Base-by-base conservation (phyloP, 2,797 vertebrate species). In the Chanos chanos region DNA sequence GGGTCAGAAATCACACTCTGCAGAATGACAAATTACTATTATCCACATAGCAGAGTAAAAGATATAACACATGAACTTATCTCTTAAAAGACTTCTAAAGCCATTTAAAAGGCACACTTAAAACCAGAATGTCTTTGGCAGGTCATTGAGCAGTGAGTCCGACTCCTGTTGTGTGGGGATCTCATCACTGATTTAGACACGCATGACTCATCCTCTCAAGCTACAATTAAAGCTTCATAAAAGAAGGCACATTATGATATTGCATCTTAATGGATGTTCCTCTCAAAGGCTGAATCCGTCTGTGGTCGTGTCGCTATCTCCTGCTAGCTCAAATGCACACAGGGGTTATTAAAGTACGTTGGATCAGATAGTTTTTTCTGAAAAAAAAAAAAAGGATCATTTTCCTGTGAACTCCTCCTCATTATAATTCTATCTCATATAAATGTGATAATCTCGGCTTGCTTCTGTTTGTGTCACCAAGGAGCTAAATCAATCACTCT, bases 201-300 rank as follows among this genome's bases (percentile, higher is more conserved):
- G 60, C 64, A 70, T 70, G 64, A 74, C 48, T 70, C 67, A 73
- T 73, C 63, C 40, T 55, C 40, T 55, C 40, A 59, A 60, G 63
- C 63, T 45, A 59, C 69, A 74, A 74, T 74, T 69, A 74, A 67
- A 28, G 56, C 72, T 61, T 64, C 63, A 70, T 70, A 70, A 64
- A 67, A 60, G 64, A 70, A 66, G 66, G 39, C 63, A 66, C 55
- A 66, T 66, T 66, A 66, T 63, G 47, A 44, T 37, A 68, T 50
- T 51, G 52, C 36, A 54, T 45, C 70, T 56, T 72, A 76, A 76
- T 70, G 64, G 73, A 68, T 64, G 72, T 53, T 37, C 24, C 15
- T 36, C 63, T 67, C 62, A 44, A 61, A 61, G 47, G 18, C 54
- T 43, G 52, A 61, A 61, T 61, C 69, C 60, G 62, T 40, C 18